Base-by-base conservation (phyloP, 2,888 invertebrate species). In the Glyphotaelius pellucidus region DNA sequence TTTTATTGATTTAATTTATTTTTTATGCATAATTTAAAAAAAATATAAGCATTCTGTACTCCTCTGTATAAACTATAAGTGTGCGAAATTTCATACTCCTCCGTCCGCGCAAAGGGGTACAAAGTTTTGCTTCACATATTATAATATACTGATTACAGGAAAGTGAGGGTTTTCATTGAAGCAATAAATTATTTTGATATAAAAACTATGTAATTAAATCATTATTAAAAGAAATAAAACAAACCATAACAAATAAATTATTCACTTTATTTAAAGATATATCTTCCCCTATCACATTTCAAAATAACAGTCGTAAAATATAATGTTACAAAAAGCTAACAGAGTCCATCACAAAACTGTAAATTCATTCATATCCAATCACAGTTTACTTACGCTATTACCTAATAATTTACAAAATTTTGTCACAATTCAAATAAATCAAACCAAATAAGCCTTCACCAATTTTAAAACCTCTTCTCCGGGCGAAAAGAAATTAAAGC, bases 211-310 rank as follows among this genome's bases (percentile, higher is more conserved):
- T 25, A 19, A 67, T 67, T 4, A 67, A 25, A 67, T 67, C 67
- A 67, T 67, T 25, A 67, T 67, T 9, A 25, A 25, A 25, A n/a
- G 4, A 81, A 81, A 81, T 32, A 83, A 83, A 83, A 83, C 83
- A 83, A 35, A 25, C 7, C 0, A 14, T 83, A 86, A 86, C 86
- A 86, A 47, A 86, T 86, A 86, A 38, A 86, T 86, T 86, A 86
- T 42, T 42, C 47, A 42, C 38, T 86, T 86, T 86, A 42, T 42
- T 86, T 86, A 42, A 38, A 47, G 86, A 86, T 47, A 86, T 86
- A 86, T 86, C 86, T 86, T 86, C 86, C 85, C 7, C 19, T 86
- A 86, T 86, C 86, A 86, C 86, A 86, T 86, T 86, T 83, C 38
- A 35, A 86, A 35, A 47, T 47, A 86, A 86, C 86, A 86, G 47